Conservation (phyloP, 2,888 invertebrate species). For the Stramonita haemastoma region DNA sequence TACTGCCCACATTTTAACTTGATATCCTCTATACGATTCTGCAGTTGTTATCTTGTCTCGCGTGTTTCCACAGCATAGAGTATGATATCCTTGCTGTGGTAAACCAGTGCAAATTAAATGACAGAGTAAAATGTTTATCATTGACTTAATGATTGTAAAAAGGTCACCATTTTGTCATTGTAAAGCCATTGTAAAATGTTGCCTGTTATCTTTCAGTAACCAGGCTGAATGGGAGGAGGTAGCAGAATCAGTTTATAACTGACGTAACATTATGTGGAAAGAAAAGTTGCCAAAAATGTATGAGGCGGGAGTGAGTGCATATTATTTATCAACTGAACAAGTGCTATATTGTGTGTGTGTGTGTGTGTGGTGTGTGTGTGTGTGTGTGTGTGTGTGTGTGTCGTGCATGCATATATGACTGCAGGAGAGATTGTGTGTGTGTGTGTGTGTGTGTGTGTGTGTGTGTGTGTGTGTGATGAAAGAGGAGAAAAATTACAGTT, state of each 20-base stretch:
- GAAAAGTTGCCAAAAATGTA: background rate
- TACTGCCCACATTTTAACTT: conserved; percentile 12
- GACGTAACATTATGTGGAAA: background rate
- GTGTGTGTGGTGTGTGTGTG: too few relatives aligned
- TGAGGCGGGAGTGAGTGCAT: background rate
- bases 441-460: too few relatives aligned
- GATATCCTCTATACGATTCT: background rate
- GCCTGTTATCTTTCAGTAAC: background rate
- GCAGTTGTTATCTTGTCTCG: background rate
- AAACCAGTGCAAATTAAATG: background rate
- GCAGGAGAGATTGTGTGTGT: too few relatives aligned
- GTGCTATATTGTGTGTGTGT: background rate
- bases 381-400: too few relatives aligned
- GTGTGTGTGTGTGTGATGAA: too few relatives aligned
- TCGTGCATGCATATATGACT: too few relatives aligned
- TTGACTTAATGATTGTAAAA: background rate
- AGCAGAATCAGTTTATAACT: background rate
- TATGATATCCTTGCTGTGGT: background rate
- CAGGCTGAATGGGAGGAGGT: background rate
- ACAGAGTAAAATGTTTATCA: too few relatives aligned
- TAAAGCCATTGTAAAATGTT: background rate
- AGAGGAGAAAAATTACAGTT: too few relatives aligned
- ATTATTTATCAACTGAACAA: background rate
- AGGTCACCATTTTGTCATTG: background rate
- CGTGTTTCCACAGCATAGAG: background rate